A percentile compares a stretch with the other conserved stretches of the same genome.
Evolutionary conservation across 2,888 invertebrate genomes (phyloP).

Genomic region (Homarus gammarus): DNA sequence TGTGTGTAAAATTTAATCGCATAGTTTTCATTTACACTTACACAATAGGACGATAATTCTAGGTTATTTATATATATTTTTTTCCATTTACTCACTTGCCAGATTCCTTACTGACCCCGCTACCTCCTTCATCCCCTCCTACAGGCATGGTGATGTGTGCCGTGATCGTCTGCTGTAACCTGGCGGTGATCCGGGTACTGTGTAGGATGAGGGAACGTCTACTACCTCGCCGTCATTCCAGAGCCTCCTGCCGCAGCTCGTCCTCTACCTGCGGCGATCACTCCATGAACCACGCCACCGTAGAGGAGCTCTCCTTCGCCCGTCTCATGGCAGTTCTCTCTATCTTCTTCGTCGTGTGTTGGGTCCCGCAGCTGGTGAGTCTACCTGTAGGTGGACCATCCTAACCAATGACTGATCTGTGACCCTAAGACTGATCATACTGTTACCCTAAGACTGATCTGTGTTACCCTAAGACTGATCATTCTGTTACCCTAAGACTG

Average conservation of each 20-base stretch:
- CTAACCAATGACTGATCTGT: too few species aligned
- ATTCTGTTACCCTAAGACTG: too few species aligned
- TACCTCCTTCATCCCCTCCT: too few species aligned
- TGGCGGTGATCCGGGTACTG: conserved; percentile 88
- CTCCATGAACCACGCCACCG: conserved; percentile 81
- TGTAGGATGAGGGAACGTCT: conserved; percentile 81
- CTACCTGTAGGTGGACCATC: background rate
- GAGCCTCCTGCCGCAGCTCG: conserved; percentile 77
- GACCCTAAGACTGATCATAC: too few species aligned
- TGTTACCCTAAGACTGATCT: too few species aligned
- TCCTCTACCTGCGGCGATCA: conserved; percentile 59
- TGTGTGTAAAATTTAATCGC: too few species aligned
- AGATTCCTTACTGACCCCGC: too few species aligned
- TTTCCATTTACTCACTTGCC: too few species aligned
- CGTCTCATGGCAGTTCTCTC: conserved; percentile 91
- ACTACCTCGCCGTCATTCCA: conserved; percentile 77
- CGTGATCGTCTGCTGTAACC: conserved; percentile 89
- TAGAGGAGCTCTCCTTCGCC: conserved; percentile 91
- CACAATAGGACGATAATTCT: too few species aligned
- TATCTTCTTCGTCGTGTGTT: conserved; percentile 89
- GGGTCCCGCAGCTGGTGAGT: conserved; percentile 92
- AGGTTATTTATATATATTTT: too few species aligned
- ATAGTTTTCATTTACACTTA: too few species aligned
- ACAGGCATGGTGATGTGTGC: conserved; percentile 87
- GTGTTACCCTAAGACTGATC: too few species aligned